Conservation (phyloP, 2,113 vertebrate species). For the Crocuta crocuta region DNA sequence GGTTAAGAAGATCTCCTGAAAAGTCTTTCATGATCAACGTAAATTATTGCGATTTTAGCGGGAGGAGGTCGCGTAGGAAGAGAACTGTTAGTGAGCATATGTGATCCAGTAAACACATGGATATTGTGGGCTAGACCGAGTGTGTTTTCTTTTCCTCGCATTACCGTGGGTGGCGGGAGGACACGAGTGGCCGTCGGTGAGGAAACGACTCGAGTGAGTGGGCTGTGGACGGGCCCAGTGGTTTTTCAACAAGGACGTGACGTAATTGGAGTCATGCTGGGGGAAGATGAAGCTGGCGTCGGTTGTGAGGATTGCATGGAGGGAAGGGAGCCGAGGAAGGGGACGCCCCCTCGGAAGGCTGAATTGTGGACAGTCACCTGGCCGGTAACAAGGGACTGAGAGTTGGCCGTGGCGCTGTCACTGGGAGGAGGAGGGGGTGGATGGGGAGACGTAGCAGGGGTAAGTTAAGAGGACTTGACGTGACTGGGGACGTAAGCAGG, state of each 20-base stretch:
- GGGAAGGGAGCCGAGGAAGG: not conserved
- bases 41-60: not conserved
- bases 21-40: not conserved
- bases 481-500: not conserved
- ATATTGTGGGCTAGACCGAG: fast-evolving
- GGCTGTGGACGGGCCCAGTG: not conserved
- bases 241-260: not conserved
- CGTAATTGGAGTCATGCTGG: not conserved
- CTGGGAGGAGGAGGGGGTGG: not conserved
- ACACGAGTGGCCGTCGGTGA: not conserved
- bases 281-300: not conserved
- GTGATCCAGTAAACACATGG: not conserved
- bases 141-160: too few species aligned
- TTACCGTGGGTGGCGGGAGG: not conserved
- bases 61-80: not conserved
- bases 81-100: not conserved
- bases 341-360: not conserved
- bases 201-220: not conserved
- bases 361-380: not conserved
- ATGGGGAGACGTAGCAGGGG: too few species aligned
- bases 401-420: not conserved
- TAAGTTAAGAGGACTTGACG: not conserved
- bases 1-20: not conserved
- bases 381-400: not conserved
- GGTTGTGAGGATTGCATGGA: not conserved